These are phyloP conservation scores for Euleptes europaea DNA, from an alignment of 2,113 vertebrate species.

Conservation along the genomic window DNA sequence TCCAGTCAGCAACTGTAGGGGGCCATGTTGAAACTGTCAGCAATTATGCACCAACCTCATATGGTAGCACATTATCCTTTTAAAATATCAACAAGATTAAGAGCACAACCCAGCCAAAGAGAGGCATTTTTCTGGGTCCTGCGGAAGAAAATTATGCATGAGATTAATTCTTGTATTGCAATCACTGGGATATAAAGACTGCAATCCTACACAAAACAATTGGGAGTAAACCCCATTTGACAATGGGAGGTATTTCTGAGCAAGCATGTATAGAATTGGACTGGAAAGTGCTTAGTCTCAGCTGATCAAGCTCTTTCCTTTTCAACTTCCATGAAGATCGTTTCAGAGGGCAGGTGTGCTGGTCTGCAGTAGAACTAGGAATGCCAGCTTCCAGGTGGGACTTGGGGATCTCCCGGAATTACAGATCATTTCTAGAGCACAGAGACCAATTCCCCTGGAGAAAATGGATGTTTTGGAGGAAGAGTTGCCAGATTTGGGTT, in stretches of 20 bases:
- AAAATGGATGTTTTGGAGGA: too few species aligned
- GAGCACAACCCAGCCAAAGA: neutral
- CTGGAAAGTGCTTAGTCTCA: too few species aligned
- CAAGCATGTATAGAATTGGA: neutral
- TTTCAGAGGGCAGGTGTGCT: too few species aligned
- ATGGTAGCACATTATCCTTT: neutral
- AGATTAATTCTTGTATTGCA: too few species aligned
- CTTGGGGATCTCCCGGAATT: too few species aligned
- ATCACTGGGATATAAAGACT: neutral
- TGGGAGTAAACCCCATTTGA: neutral
- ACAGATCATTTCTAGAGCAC: too few species aligned
- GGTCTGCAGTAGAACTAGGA: too few species aligned
- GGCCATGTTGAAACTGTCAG: neutral
- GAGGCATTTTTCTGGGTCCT: neutral
- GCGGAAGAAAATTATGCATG: neutral
- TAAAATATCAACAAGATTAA: neutral
- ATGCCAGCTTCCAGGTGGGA: too few species aligned
- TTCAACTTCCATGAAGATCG: too few species aligned
- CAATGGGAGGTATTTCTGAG: neutral
- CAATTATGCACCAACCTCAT: neutral
- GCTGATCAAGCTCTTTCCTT: too few species aligned
- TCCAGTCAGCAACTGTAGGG: neutral
- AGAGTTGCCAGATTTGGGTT: too few species aligned
- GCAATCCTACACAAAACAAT: neutral
- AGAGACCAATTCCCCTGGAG: too few species aligned